Base-by-base conservation (phyloP, 2,113 vertebrate genomes). In the Gadus macrocephalus region DNA sequence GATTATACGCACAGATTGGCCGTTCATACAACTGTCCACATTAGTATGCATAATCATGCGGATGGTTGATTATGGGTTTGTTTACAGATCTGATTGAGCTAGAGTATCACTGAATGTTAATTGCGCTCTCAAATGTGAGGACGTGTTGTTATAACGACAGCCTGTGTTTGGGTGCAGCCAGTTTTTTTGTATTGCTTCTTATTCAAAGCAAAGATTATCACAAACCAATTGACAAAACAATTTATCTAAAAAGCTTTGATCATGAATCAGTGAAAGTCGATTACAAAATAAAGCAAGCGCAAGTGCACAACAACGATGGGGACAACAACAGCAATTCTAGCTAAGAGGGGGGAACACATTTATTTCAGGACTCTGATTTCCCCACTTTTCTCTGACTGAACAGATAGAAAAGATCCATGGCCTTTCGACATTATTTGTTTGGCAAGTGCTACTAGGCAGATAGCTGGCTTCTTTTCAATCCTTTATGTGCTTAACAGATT, bases 401-500 rank as follows among this genome's bases (percentile, higher is more conserved):
- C 42, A 49, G 42, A 49, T 49, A 49, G 42, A 49, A 49, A 49
- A 12, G 42, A 49, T 14, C 12, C 31, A 35, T 35, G 31, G 49
- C 63, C 62, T 75, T 64, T 67, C 72, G 72, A 69, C 66, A 81
- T 71, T 80, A 77, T 76, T 80, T 76, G 82, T 70, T 67, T 78
- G 74, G 62, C 31, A 35, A 35, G 65, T 67, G 75, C 55, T 31
- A 17, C 58, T 42, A 17, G 49, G 65, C 31, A 17, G 55, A 58
- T 58, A 58, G 17, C 55, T 15, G 78, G 62, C 78, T 71, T 72
- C 72, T 70, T 79, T 77, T 67, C 72, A 49, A 69, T 75, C 71
- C 69, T 79, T 86, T 59, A 84, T 87, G 83, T 82, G 82, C 79
- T 78, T 68, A 88, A 85, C 81, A 78, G 81, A 82, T 86, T 81